Conservation (phyloP, 2,888 invertebrate genomes). For the Tortricodes alternella region DNA sequence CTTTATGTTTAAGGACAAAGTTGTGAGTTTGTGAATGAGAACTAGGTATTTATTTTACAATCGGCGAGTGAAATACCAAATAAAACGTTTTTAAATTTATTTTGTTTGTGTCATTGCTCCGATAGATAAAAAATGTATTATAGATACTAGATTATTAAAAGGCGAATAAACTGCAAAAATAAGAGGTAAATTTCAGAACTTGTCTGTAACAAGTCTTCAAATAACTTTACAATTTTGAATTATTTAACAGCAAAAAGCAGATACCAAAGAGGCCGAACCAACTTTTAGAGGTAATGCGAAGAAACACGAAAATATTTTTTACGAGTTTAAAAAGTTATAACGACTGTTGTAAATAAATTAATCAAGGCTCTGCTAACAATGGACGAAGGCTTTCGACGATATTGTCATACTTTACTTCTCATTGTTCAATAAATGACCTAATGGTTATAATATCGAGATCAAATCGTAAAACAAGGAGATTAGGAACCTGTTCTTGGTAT, state of each 20-base stretch:
- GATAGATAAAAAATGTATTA: neutral
- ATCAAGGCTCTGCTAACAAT: slow-evolving; percentile 1
- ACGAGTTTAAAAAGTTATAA: slow-evolving; percentile 25
- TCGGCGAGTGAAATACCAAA: slow-evolving; percentile 22
- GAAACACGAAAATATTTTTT: slow-evolving; percentile 26
- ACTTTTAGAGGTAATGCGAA: slow-evolving; percentile 9
- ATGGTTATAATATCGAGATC: too few relatives aligned
- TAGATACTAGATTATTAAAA: neutral
- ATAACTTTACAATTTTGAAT: slow-evolving; percentile 8
- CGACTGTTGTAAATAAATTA: slow-evolving; percentile 19
- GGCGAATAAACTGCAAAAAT: neutral
- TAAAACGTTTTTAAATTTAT: slow-evolving; percentile 2
- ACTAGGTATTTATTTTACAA: slow-evolving; percentile 26
- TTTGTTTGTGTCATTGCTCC: neutral
- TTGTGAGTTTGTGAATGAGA: slow-evolving; percentile 26
- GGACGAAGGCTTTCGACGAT: slow-evolving; percentile 1
- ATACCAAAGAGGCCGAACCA: neutral
- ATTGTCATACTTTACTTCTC: too few relatives aligned
- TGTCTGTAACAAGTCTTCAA: neutral
- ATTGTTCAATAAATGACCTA: too few relatives aligned
- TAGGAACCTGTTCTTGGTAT: too few relatives aligned
- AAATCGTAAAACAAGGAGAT: too few relatives aligned
- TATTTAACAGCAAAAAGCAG: neutral
- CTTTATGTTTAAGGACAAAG: slow-evolving; percentile 26
- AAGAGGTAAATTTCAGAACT: neutral